Evolutionary conservation across 2,797 vertebrate genomes (phyloP).

Genomic region (Danionella dracula): DNA sequence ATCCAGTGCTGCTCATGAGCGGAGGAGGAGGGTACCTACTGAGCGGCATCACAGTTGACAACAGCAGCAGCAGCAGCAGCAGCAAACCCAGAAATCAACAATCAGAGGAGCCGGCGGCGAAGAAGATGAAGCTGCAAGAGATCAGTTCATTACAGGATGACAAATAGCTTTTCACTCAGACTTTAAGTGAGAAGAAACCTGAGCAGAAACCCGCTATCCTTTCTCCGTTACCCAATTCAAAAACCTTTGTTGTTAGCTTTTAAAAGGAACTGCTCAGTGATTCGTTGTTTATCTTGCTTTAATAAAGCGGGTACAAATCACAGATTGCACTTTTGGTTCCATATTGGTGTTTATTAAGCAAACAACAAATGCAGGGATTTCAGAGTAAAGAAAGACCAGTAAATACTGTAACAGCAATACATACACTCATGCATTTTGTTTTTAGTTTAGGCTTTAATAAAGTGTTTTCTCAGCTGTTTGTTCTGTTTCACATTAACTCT

Average conservation of each 20-base stretch:
- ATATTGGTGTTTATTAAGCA: too few species aligned
- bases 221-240: too few species aligned
- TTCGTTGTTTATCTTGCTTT: too few species aligned
- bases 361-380: too few species aligned
- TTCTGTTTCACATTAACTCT: too few species aligned
- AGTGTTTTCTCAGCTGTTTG: not conserved
- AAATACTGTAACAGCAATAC: too few species aligned
- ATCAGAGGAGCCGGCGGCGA: slow-evolving; percentile 74
- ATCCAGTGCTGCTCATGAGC: slow-evolving; percentile 90
- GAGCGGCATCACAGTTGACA: slow-evolving; percentile 81
- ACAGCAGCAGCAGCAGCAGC: slow-evolving; percentile 57
- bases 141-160: slow-evolving; percentile 42
- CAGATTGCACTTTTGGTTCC: too few species aligned
- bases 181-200: slow-evolving; percentile 27
- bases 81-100: slow-evolving; percentile 53
- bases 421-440: too few species aligned
- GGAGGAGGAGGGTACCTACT: slow-evolving; percentile 90
- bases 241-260: too few species aligned
- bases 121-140: slow-evolving; percentile 79
- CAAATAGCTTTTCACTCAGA: slow-evolving; percentile 17
- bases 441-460: slow-evolving; percentile 25
- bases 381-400: too few species aligned
- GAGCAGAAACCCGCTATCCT: not conserved
- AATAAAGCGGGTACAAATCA: too few species aligned
- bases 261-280: too few species aligned